phyloP scores from a whole-genome alignment of 2,797 vertebrate species.

The Notolepis coatsorum region DNA sequence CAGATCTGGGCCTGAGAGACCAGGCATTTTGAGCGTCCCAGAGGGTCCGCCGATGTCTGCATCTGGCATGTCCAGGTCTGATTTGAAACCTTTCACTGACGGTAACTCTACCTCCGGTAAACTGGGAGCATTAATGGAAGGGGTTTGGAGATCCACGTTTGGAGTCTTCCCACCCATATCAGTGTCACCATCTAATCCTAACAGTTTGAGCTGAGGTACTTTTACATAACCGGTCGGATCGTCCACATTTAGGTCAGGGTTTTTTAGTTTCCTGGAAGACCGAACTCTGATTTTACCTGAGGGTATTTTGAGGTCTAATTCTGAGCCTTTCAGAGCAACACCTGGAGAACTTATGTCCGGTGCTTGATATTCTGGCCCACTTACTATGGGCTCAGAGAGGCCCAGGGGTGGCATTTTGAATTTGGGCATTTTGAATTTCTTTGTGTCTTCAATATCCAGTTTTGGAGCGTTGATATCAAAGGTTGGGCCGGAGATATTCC shows the following conservation, averaged over 20 bases:
- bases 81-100: no score
- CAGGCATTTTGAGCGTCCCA: constrained; percentile 44
- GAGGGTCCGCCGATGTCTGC: constrained; percentile 39
- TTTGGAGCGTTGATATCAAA: constrained; percentile 39
- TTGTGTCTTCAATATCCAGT: constrained; percentile 47
- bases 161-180: constrained; percentile 2
- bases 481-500: constrained; percentile 32
- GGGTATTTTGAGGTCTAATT: constrained; percentile 15
- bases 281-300: constrained; percentile 46
- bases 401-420: constrained; percentile 55
- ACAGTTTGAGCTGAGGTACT: constrained; percentile 30
- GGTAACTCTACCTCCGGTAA: no score
- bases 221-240: constrained; percentile 34
- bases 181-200: constrained; percentile 31
- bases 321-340: not conserved
- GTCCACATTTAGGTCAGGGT: constrained; percentile 58
- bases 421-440: constrained; percentile 57
- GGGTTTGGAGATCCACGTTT: constrained; percentile 6
- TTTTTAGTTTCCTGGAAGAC: constrained; percentile 52
- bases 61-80: constrained; percentile 31
- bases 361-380: constrained; percentile 27
- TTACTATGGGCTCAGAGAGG: constrained; percentile 37
- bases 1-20: constrained; percentile 25
- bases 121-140: not conserved
- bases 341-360: constrained; percentile 32